A percentile compares a stretch with the other conserved stretches of the same genome.
phyloP scores from a whole-genome alignment of 2,113 vertebrate genomes.

The Euleptes europaea region DNA sequence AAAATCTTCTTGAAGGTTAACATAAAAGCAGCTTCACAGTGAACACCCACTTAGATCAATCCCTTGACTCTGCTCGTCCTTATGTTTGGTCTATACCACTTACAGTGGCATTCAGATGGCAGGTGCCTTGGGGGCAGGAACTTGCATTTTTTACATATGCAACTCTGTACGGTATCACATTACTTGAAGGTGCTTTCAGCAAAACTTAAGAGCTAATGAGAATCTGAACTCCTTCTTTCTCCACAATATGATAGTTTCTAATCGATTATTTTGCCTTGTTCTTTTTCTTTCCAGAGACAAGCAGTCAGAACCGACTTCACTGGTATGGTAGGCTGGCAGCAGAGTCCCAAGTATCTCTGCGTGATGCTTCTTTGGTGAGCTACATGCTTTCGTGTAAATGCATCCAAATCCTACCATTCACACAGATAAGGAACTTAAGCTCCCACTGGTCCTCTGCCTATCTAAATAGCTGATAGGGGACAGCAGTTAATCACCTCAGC shows the following conservation, averaged over 20 bases:
- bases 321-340: background rate
- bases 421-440: background rate
- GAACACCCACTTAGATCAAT: background rate
- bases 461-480: background rate
- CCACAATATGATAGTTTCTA: background rate
- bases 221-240: background rate
- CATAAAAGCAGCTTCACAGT: background rate
- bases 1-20: slow-evolving; percentile 15
- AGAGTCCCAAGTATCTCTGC: background rate
- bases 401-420: background rate
- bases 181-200: background rate
- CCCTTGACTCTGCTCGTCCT: background rate
- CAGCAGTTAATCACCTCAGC: background rate
- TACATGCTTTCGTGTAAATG: too few relatives aligned
- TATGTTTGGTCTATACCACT: background rate
- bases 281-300: background rate
- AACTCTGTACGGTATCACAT: background rate
- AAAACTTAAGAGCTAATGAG: background rate
- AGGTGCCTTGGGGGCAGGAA: background rate
- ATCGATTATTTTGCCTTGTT: background rate
- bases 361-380: too few relatives aligned
- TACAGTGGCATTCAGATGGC: background rate
- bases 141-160: background rate
- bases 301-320: background rate
- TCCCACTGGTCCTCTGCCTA: background rate